Evolutionary conservation across 2,113 vertebrate species (phyloP).

Genomic region (Myotis yumanensis): DNA sequence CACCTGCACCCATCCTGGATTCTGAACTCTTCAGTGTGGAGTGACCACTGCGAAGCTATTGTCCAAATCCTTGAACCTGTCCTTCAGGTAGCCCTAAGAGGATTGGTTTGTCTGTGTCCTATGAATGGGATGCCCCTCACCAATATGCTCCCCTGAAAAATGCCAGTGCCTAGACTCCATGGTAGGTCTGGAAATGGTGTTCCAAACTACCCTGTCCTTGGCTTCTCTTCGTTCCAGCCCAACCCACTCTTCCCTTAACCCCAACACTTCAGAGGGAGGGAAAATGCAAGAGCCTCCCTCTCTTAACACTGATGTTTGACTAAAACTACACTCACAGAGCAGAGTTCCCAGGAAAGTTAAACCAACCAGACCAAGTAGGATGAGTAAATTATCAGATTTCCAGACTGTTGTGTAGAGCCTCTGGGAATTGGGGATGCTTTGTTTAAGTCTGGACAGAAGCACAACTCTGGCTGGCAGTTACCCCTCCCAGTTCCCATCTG

Average conservation of each 20-base stretch:
- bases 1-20: background rate
- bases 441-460: conserved; percentile 18
- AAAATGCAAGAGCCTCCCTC: background rate
- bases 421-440: background rate
- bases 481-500: conserved; percentile 6
- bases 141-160: background rate
- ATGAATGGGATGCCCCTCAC: background rate
- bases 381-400: conserved; percentile 36
- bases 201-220: background rate
- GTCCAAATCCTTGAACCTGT: background rate
- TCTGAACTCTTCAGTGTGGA: background rate
- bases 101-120: background rate
- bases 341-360: background rate
- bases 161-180: background rate
- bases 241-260: background rate
- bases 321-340: conserved; percentile 26
- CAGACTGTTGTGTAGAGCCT: background rate
- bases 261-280: background rate
- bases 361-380: background rate
- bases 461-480: background rate
- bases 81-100: background rate
- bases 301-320: background rate
- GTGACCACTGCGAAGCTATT: background rate
- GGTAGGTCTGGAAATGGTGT: background rate
- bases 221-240: background rate